phyloP scores from a whole-genome alignment of 2,113 vertebrate species.

The Gallinago jamesoni region DNA sequence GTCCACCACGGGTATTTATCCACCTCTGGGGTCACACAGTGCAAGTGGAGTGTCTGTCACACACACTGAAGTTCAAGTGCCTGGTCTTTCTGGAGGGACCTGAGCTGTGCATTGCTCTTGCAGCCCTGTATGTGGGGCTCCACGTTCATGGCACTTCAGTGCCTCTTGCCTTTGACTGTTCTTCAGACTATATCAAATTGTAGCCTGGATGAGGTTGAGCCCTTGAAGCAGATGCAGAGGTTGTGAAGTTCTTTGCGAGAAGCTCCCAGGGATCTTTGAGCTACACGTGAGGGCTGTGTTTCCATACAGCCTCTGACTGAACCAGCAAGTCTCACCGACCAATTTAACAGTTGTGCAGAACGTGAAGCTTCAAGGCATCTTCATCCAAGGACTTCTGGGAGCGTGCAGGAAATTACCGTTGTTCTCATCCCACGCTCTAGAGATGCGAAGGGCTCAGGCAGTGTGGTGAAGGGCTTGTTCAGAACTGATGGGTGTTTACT shows the following conservation, averaged over 20 bases:
- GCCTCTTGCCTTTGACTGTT: neutral
- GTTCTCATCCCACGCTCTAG: neutral
- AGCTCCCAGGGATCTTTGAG: neutral
- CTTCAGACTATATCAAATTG: neutral
- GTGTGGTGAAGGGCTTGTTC: neutral
- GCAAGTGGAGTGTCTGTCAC: neutral
- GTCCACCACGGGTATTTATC: neutral
- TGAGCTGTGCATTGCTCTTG: neutral
- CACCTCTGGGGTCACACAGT: neutral
- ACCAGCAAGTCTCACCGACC: neutral
- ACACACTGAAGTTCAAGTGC: fast-evolving
- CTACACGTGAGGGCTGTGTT: fast-evolving
- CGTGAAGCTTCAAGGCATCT: neutral
- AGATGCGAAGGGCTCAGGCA: neutral
- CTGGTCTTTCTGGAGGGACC: neutral
- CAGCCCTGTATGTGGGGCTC: fast-evolving
- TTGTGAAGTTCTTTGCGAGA: neutral
- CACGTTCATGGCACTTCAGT: fast-evolving
- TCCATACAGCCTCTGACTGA: neutral
- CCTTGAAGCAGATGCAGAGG: neutral
- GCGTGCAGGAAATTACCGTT: neutral
- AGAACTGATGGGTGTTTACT: neutral
- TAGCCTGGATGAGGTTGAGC: neutral
- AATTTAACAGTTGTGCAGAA: neutral
- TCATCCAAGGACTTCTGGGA: neutral